Base-by-base conservation (phyloP, 1,140 invertebrate species). In the Vanessa tameamea region DNA sequence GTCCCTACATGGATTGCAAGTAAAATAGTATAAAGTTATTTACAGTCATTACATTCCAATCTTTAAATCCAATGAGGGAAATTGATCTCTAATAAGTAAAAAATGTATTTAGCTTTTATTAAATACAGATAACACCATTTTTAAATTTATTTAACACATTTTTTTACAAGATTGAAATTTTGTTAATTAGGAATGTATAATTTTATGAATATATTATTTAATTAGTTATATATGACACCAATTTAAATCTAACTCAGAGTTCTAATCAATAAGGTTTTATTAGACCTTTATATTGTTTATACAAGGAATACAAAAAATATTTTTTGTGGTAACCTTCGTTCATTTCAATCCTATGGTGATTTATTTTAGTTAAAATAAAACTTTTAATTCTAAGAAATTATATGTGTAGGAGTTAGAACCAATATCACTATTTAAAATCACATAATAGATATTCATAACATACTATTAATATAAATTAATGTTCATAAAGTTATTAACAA, bases 341-440 rank as follows among this genome's bases (percentile, higher is more conserved):
- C 57, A 61, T 20, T 23, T 57, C 9, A 57, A 57, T 59, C 12
- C 23, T n/a, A 37, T 37, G 57, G 57, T 59, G 12, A 61, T 61
- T 61, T 61, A 43, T 61, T 61, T 57, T 20, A 61, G 13, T 37
- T 61, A 61, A 37, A 61, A 37, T 69, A 69, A 15, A 57, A 59
- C 43, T 69, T 50, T 73, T 61, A 53, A 8, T 59, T 66, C 50
- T 51, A 59, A 67, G 64, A 50, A 73, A 37, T 67, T 47, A 72
- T 53, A 67, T 37, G 4, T 50, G 68, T 65, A 65, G 57, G 53
- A 50, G 43, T 26, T 73, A 66, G 57, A 73, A 73, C 57, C 64
- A 63, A 68, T 63, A 73, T 67, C 71, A 73, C 72, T 73, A 73
- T 61, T 51, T 67, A 48, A 73, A 73, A 73, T 73, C 70, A 70